Evolutionary conservation across 2,797 vertebrate genomes (phyloP), one percentile per base, ranked within the genome.

Genomic region (Hypotaenidia okinawae): DNA sequence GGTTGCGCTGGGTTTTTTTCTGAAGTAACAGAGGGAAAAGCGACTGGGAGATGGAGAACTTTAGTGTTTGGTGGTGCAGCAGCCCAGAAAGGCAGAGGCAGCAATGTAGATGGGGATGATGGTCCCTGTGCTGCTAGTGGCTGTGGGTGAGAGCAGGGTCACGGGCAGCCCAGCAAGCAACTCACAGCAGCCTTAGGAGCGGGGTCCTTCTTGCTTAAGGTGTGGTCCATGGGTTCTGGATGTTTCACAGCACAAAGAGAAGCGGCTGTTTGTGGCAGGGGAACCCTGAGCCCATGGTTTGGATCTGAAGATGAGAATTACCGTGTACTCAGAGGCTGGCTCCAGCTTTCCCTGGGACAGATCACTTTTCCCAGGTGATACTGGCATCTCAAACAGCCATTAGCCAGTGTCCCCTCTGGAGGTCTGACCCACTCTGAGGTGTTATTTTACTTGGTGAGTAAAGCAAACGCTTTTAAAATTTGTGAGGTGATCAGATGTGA

Each of bases 81-180:
- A 66, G 69, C 6, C 30, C 39, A 30, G 91, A 59, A 39, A 43
- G 72, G 68, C 76, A 87, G 63, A 84, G 39, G 68, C 75, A 75
- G 73, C 0, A 0, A 7, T 55, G 83, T 0, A 0, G 49, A 2
- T 39, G 67, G 75, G 47, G 82, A 39, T 1, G 3, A 62, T 25
- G 12, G 45, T 64, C 49, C 23, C 61, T 45, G 70, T 35, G 74
- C 58, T 75, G 63, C 2, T 1, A 2, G 6, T 18, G 82, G 66
- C 70, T 69, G 39, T 13, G 47, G 52, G 68, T 21, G 39, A 49
- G 16, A 73, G 43, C 54, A 57, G 82, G 63, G 55, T 61, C 35
- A 37, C 2, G 4, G 4, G 13, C 30, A 54, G n/a, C 32, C 43
- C 66, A 68, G 64, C 39, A 21, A 63, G 27, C 23, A 91, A 70